Conservation (phyloP, 2,797 vertebrate genomes). For the Peromyscus attwateri region DNA sequence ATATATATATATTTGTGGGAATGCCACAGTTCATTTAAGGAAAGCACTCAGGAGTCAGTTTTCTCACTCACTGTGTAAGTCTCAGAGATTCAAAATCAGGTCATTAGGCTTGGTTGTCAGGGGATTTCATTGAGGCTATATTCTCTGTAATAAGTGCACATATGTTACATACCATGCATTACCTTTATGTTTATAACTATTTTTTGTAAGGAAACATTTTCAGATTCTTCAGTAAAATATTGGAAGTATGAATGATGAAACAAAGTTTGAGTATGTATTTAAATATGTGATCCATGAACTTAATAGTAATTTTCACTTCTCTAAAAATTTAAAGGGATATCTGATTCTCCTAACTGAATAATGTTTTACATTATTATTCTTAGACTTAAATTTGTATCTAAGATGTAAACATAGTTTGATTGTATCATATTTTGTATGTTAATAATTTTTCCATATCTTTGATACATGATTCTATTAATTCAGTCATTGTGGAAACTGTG, state of each 20-base stretch:
- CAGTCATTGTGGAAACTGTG: background rate
- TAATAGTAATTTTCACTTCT: fast-evolving
- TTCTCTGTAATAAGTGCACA: background rate
- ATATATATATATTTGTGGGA: background rate
- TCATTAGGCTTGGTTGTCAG: background rate
- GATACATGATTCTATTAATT: background rate
- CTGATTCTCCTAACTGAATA: background rate
- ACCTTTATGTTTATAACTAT: background rate
- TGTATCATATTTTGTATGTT: background rate
- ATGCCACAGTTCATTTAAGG: background rate
- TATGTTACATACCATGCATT: background rate
- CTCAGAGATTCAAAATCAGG: background rate
- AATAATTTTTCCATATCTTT: background rate
- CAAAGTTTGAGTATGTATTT: background rate
- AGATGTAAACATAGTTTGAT: background rate
- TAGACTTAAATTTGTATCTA: background rate
- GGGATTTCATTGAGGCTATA: background rate
- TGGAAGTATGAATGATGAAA: background rate
- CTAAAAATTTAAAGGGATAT: background rate
- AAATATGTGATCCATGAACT: background rate
- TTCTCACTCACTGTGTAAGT: background rate
- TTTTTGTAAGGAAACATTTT: background rate
- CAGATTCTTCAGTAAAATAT: background rate
- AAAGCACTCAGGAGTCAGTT: background rate
- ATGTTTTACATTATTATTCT: background rate